These are phyloP conservation scores for Drosophila flavopinicola DNA, from an alignment of 2,888 invertebrate species.

Conservation along the genomic window DNA sequence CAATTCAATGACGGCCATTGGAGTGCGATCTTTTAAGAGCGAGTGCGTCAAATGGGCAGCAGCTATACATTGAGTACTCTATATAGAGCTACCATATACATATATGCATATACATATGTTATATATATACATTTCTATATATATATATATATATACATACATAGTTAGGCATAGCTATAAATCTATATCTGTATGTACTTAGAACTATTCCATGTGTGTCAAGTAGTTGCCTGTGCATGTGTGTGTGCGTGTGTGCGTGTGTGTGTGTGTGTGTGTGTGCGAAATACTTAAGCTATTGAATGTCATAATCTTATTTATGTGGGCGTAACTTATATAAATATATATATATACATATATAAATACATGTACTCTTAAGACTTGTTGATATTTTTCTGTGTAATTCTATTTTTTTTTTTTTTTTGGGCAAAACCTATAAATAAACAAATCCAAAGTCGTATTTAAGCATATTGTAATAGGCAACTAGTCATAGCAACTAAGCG, in stretches of 20 bases:
- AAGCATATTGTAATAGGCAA: constrained; percentile 57
- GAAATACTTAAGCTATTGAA: constrained; percentile 34
- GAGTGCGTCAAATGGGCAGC: constrained; percentile 67
- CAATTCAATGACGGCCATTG: constrained; percentile 48
- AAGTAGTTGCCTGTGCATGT: constrained; percentile 25
- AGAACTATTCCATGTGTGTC: constrained; percentile 45
- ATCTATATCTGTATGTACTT: constrained; percentile 44
- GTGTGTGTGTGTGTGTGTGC: constrained; percentile 3
- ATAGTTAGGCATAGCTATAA: constrained; percentile 32
- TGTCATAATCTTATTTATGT: constrained; percentile 32
- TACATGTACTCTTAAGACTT: constrained; percentile 65
- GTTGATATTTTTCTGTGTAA: constrained; percentile 72
- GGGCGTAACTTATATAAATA: constrained; percentile 17
- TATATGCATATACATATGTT: constrained; percentile 15
- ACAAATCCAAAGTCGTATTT: constrained; percentile 28
- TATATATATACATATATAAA: constrained; percentile 10
- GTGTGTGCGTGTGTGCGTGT: constrained; percentile 1
- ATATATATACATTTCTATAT: constrained; percentile 4
- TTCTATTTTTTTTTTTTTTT: constrained; percentile 49
- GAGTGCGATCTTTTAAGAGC: constrained; percentile 54
- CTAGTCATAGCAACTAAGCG: constrained; percentile 66
- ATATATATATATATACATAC: constrained; percentile 9
- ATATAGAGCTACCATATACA: constrained; percentile 5
- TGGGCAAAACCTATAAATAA: constrained; percentile 25
- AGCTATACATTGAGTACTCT: constrained; percentile 18